Base-by-base conservation (phyloP, 2,888 invertebrate genomes). In the Limnephilus lunatus region DNA sequence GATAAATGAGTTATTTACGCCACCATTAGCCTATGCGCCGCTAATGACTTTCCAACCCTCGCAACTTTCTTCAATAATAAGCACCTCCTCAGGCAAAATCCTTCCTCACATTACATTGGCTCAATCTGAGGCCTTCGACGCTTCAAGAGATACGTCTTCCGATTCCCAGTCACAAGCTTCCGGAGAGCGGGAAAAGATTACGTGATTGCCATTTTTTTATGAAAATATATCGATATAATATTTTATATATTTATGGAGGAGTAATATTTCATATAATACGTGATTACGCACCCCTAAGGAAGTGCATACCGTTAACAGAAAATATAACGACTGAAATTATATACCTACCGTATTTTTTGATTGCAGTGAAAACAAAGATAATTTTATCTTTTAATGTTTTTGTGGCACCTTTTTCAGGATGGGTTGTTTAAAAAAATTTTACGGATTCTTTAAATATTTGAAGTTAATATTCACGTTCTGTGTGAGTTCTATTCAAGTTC, bases 41-140 rank as follows among this genome's bases (percentile, higher is more conserved):
- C 82, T 91, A 91, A 91, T 87, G 82, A 91, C 81, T 48, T 91
- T 89, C 88, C 86, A 87, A 90, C 83, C 81, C 87, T 87, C 31
- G 81, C 82, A 91, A 91, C 87, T 91, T 91, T 91, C 35, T 32
- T 30, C 25, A 82, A 82, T 91, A 91, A 87, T 81, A 86, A 81
- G 87, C 48, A 80, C 48, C 88, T 68, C 87, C 87, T 48, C 48
- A 25, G 81, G 87, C 81, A 82, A 81, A 81, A 31, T 87, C 81
- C 35, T 86, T 91, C 85, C 81, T 32, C 86, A 35, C 80, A 12
- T 85, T 85, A 35, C 80, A 19, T 85, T 86, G 39, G 87, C 39
- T 81, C 32, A 32, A 89, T 32, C 80, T 35, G 31, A 32, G 4
- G 31, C 35, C 83, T 15, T 15, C 19, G 31, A 4, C 35, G 35